Evolutionary conservation across 2,797 vertebrate species (phyloP).

Genomic region (Catharus ustulatus): DNA sequence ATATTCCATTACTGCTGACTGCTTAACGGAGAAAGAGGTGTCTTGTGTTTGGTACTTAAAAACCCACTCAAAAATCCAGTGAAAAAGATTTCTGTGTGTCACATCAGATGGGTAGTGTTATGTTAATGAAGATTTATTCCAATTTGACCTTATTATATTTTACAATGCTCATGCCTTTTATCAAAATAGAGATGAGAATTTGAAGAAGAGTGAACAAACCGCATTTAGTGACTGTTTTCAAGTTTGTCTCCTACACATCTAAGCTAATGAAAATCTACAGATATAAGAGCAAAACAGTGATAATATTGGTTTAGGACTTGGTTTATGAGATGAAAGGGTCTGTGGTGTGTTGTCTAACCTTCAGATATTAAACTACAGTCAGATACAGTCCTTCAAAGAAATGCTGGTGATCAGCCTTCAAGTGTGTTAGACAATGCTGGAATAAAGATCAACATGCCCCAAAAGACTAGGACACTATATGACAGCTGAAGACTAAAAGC

Average conservation of each 20-base stretch:
- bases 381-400: constrained; percentile 59
- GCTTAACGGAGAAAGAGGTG: not conserved
- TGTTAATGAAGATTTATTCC: constrained; percentile 11
- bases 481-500: constrained; percentile 32
- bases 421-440: constrained; percentile 12
- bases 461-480: not conserved
- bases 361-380: constrained; percentile 43
- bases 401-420: not conserved
- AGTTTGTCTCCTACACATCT: not conserved
- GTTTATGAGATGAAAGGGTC: constrained; percentile 33
- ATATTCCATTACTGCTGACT: not conserved
- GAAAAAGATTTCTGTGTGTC: not conserved
- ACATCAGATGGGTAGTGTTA: not conserved
- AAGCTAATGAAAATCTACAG: constrained; percentile 55
- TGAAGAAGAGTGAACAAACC: constrained; percentile 15
- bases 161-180: not conserved
- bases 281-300: not conserved
- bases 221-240: constrained; percentile 19
- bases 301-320: not conserved
- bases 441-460: constrained; percentile 49
- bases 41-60: not conserved
- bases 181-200: constrained; percentile 28
- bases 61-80: not conserved
- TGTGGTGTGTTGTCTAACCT: constrained; percentile 21
- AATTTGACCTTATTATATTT: constrained; percentile 20